Evolutionary conservation across 2,113 vertebrate genomes (phyloP).

Genomic region (Naja naja): DNA sequence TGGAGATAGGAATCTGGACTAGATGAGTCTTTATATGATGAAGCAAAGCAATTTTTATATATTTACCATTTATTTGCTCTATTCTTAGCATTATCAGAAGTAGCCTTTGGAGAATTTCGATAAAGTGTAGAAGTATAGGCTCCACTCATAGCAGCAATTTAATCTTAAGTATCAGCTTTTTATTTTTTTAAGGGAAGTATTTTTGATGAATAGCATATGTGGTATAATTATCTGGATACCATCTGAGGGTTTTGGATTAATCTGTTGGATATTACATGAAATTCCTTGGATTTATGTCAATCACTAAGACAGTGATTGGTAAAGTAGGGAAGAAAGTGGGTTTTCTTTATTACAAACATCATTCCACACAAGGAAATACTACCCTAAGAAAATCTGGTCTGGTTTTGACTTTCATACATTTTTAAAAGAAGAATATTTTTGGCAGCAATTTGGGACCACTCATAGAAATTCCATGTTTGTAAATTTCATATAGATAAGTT

Average conservation of each 20-base stretch:
- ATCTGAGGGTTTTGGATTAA: neutral
- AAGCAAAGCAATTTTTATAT: neutral
- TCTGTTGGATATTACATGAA: neutral
- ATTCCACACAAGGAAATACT: neutral
- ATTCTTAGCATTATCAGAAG: conserved; percentile 29
- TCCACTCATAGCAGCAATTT: neutral
- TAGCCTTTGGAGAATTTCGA: conserved; percentile 38
- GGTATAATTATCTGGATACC: neutral
- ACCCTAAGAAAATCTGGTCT: neutral
- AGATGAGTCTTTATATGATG: neutral
- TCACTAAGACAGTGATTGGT: neutral
- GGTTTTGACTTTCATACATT: neutral
- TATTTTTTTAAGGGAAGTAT: neutral
- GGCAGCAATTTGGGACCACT: neutral
- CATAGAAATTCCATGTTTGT: neutral
- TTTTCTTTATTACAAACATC: neutral
- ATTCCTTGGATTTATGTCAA: neutral
- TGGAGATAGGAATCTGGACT: neutral
- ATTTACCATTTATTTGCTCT: conserved; percentile 9
- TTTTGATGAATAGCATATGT: conserved; percentile 18
- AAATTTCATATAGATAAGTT: neutral
- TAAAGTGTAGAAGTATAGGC: neutral
- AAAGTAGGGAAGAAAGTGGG: neutral
- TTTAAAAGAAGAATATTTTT: neutral
- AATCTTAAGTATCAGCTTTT: neutral